phyloP scores from a whole-genome alignment of 2,888 invertebrate species.

The Meghimatium bilineatum region DNA sequence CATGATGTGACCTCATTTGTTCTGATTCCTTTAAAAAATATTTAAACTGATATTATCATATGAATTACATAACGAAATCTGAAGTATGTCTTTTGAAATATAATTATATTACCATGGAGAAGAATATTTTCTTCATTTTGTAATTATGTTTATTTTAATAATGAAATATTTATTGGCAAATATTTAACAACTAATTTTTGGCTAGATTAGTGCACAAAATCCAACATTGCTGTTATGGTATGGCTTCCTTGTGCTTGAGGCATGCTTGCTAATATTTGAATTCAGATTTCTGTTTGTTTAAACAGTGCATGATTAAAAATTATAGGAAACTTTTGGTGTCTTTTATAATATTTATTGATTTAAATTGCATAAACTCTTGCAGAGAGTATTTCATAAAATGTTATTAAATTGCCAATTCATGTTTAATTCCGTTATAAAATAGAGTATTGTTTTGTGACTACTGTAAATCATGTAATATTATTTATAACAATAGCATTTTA shows the following conservation, averaged over 20 bases:
- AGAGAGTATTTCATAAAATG: background rate
- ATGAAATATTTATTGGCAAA: background rate
- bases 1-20: background rate
- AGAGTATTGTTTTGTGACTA: background rate
- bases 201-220: background rate
- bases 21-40: background rate
- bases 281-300: background rate
- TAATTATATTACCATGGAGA: background rate
- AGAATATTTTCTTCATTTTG: background rate
- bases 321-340: background rate
- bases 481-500: no score
- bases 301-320: background rate
- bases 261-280: constrained; percentile 5
- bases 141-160: background rate
- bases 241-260: background rate
- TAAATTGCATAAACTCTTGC: background rate
- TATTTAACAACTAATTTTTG: background rate
- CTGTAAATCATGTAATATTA: no score
- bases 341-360: background rate
- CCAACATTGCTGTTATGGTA: background rate
- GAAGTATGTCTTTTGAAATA: background rate
- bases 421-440: background rate
- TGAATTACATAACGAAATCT: background rate
- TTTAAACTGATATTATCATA: background rate
- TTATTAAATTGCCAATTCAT: background rate